Evolutionary conservation across 2,888 invertebrate species (phyloP).

Genomic region (Beris morrisii): DNA sequence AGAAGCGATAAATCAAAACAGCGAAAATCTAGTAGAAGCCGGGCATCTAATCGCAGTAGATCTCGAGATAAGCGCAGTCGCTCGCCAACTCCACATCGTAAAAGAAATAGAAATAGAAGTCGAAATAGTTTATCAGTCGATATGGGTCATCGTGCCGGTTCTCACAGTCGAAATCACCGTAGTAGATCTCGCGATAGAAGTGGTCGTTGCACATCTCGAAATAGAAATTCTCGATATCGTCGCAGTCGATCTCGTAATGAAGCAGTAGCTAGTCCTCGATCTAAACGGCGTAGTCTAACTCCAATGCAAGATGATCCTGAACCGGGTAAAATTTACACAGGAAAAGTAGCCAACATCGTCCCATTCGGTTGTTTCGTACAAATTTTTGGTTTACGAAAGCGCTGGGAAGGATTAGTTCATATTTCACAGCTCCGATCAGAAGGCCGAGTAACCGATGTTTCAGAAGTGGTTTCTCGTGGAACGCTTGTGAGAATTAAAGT

Average conservation of each 20-base stretch:
- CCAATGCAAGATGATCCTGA: conserved; percentile 72
- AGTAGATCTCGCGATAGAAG: conserved; percentile 6
- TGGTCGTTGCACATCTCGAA: conserved; percentile 46
- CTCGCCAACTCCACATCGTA: conserved; percentile 42
- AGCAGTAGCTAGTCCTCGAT: conserved; percentile 18
- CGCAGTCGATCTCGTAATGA: conserved; percentile 43
- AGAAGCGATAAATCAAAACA: conserved; percentile 39
- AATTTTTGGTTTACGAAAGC: conserved; percentile 83
- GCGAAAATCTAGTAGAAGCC: conserved; percentile 15
- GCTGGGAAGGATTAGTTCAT: conserved; percentile 96
- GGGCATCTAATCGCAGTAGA: conserved; percentile 41
- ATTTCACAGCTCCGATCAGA: conserved; percentile 92
- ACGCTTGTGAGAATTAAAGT: conserved; percentile 92
- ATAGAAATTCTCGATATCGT: conserved; percentile 38
- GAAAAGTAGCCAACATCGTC: conserved; percentile 92
- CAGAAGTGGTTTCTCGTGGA: conserved; percentile 89
- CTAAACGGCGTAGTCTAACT: conserved; percentile 48
- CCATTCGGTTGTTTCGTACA: conserved; percentile 99
- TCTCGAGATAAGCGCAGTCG: conserved; percentile 41
- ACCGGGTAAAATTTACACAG: conserved; percentile 84
- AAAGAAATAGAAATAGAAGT: conserved; percentile 40
- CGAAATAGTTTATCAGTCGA: not conserved
- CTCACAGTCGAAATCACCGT: not conserved
- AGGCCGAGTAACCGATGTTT: conserved; percentile 90
- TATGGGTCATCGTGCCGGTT: not conserved